phyloP scores from a whole-genome alignment of 2,797 vertebrate species.

The Heteromormyrus szaboi region DNA sequence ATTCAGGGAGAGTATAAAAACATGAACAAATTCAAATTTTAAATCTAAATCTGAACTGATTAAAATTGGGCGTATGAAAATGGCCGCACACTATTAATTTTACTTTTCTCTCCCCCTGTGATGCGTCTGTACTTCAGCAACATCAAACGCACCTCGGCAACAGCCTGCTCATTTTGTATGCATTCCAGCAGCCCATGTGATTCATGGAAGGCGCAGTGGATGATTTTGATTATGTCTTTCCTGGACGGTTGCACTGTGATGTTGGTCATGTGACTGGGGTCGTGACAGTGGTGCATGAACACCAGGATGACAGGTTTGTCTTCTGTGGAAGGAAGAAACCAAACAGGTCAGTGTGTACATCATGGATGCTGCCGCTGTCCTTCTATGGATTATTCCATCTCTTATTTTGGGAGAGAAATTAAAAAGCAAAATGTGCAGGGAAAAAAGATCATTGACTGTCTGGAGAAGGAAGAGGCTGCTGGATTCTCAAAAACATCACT shows the following conservation, averaged over 20 bases:
- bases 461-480: background rate
- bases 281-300: background rate
- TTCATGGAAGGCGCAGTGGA: background rate
- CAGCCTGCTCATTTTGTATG: background rate
- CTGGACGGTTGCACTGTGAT: background rate
- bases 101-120: background rate
- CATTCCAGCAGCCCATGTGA: background rate
- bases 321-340: background rate
- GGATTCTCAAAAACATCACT: background rate
- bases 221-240: background rate
- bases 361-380: background rate
- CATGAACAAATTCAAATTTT: no score
- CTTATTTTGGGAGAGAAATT: background rate
- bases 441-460: background rate
- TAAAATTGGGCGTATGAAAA: background rate
- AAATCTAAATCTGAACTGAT: background rate
- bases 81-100: background rate
- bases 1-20: no score
- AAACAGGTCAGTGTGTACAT: background rate
- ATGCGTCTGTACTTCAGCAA: background rate
- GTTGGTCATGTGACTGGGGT: background rate
- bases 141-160: background rate
- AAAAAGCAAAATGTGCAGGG: background rate
- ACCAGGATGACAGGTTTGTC: background rate
- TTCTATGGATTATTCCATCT: background rate